Evolutionary conservation across 2,888 invertebrate species (phyloP).

Genomic region (Trilocha varians): DNA sequence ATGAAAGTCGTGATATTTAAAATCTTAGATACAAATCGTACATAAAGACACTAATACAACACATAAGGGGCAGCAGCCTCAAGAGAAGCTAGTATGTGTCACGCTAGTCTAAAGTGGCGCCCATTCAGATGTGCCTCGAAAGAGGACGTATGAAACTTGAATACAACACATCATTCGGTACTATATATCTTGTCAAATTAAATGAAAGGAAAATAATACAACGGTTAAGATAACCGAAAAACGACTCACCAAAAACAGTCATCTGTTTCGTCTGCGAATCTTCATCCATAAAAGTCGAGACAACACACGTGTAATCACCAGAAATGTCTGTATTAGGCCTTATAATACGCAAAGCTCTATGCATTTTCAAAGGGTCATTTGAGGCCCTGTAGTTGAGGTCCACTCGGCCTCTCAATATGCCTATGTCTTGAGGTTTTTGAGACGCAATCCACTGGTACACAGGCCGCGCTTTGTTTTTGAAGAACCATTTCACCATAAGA

Average conservation of each 20-base stretch:
- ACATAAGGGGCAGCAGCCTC: no score
- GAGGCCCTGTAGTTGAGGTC: conserved; percentile 79
- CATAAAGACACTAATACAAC: no score
- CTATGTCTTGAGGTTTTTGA: conserved; percentile 77
- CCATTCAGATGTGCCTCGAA: no score
- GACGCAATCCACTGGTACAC: conserved; percentile 87
- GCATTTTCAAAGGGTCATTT: conserved; percentile 77
- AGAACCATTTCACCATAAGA: conserved; percentile 85
- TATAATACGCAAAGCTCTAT: conserved; percentile 80
- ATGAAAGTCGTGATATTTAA: no score
- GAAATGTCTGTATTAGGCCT: conserved; percentile 81
- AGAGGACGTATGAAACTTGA: no score
- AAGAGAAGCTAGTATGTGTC: no score
- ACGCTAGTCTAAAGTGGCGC: no score
- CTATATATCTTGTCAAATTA: no score
- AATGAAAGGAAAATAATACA: no score
- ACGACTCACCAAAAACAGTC: conserved; percentile 77
- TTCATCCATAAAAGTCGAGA: conserved; percentile 80
- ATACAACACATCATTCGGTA: no score
- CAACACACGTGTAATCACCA: conserved; percentile 82
- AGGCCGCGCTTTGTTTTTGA: conserved; percentile 76
- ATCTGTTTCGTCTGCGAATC: conserved; percentile 77
- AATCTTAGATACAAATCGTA: no score
- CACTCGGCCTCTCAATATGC: conserved; percentile 66
- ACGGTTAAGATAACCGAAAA: no score